Percentiles rank a stretch among this genome's conserved stretches.
Evolutionary conservation across 1,140 invertebrate species (phyloP).

Genomic region (Dinothrombium tinctorium): DNA sequence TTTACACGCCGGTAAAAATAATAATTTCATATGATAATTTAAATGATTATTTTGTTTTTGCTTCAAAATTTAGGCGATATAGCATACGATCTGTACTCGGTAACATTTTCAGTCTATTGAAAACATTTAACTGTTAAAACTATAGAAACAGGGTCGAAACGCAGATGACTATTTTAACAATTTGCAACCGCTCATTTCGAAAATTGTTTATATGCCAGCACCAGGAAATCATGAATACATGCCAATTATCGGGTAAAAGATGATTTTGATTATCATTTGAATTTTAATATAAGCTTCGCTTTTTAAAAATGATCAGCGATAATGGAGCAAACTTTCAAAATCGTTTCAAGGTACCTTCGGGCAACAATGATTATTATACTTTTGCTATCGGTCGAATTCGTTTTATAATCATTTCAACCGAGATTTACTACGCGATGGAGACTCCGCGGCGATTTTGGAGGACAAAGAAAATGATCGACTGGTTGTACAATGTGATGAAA

Average conservation of each 20-base stretch:
- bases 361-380: conserved; percentile 50
- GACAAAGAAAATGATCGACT: too few relatives aligned
- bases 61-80: conserved; percentile 36
- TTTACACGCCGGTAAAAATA: conserved; percentile 27
- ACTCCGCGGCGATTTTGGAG: conserved; percentile 60
- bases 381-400: conserved; percentile 73
- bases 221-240: conserved; percentile 85
- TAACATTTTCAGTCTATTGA: conserved; percentile 20
- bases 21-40: too few relatives aligned
- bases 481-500: conserved; percentile 55
- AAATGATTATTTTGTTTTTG: background rate
- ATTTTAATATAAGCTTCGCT: too few relatives aligned
- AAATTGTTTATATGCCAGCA: conserved; percentile 73
- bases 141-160: too few relatives aligned
- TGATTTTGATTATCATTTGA: too few relatives aligned
- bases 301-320: background rate
- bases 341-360: conserved; percentile 43
- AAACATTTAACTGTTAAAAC: background rate
- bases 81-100: conserved; percentile 76
- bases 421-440: conserved; percentile 64
- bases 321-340: conserved; percentile 2
- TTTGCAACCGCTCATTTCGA: conserved; percentile 58
- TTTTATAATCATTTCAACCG: conserved; percentile 71
- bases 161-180: conserved; percentile 77
- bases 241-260: too few relatives aligned